A percentile compares a stretch with the other conserved stretches of the same genome.
These are phyloP conservation scores for Harlomillsia oculata DNA, from an alignment of 1,140 invertebrate species.

Conservation along the genomic window DNA sequence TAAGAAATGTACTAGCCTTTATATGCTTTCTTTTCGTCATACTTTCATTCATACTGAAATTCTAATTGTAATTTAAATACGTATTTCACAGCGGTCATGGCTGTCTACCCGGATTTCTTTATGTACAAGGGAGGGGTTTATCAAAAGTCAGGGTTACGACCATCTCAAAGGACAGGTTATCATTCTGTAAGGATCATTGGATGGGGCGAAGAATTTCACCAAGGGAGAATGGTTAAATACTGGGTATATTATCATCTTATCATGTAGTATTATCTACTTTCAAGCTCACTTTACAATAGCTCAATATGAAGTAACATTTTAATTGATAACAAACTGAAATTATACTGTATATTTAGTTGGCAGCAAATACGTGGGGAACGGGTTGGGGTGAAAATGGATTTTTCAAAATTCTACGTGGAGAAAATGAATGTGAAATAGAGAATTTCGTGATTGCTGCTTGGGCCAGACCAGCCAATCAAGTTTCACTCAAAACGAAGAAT, in stretches of 20 bases:
- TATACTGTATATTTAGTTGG: conserved; percentile 69
- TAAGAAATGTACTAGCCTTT: too few relatives aligned
- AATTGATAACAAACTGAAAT: too few relatives aligned
- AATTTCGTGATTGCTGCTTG: conserved; percentile 52
- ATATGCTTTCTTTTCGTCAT: too few relatives aligned
- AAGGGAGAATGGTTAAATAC: conserved; percentile 56
- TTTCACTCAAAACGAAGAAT: conserved; percentile 6
- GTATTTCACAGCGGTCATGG: conserved; percentile 66
- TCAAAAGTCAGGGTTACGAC: conserved; percentile 47
- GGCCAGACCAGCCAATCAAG: conserved; percentile 26
- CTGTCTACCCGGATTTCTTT: conserved; percentile 82
- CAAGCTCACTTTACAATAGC: too few relatives aligned
- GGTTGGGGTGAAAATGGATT: conserved; percentile 81
- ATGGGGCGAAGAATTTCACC: conserved; percentile 65
- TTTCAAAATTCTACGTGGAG: conserved; percentile 67
- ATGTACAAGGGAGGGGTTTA: conserved; percentile 76
- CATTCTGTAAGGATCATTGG: conserved; percentile 86
- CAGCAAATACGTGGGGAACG: conserved; percentile 78
- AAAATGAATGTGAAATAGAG: conserved; percentile 78
- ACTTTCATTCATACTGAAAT: too few relatives aligned
- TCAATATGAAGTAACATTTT: too few relatives aligned
- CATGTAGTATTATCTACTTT: too few relatives aligned
- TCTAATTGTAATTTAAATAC: conserved; percentile 1
- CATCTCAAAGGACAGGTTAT: conserved; percentile 52
- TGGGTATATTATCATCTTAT: conserved; percentile 71